Percentiles rank a stretch among this genome's conserved stretches.
Conservation (phyloP, 2,888 invertebrate species). For the Nebria brevicollis region DNA sequence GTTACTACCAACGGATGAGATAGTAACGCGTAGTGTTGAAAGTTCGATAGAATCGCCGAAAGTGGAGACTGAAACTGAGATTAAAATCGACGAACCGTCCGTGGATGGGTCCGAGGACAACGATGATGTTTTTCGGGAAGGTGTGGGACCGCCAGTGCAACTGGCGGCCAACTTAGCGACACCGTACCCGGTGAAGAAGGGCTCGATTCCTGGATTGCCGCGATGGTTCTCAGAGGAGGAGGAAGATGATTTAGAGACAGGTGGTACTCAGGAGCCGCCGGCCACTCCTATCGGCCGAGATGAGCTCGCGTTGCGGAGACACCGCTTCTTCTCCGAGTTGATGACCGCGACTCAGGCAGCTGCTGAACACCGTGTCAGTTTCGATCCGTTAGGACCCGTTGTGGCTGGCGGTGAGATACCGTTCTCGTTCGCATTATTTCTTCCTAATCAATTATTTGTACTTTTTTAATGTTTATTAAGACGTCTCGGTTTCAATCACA, state of each 20-base stretch:
- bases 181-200: conserved; percentile 62
- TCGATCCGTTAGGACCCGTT: conserved; percentile 77
- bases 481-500: not conserved
- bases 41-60: not conserved
- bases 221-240: conserved; percentile 65
- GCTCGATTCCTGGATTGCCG: conserved; percentile 55
- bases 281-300: conserved; percentile 83
- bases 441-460: not conserved
- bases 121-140: conserved; percentile 72
- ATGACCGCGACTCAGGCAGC: conserved; percentile 78
- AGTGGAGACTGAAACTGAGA: not conserved
- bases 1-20: conserved; percentile 14
- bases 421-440: conserved; percentile 24
- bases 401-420: conserved; percentile 70
- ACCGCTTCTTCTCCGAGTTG: conserved; percentile 82
- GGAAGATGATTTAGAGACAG: conserved; percentile 57
- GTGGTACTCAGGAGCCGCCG: conserved; percentile 73
- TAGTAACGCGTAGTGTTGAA: not conserved
- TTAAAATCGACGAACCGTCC: conserved; percentile 51
- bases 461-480: not conserved
- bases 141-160: conserved; percentile 61
- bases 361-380: conserved; percentile 78
- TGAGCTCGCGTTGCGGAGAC: conserved; percentile 79
- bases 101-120: conserved; percentile 59
- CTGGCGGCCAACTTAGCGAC: conserved; percentile 65